Base-by-base conservation (phyloP, 2,888 invertebrate species). In the Dioctria linearis region DNA sequence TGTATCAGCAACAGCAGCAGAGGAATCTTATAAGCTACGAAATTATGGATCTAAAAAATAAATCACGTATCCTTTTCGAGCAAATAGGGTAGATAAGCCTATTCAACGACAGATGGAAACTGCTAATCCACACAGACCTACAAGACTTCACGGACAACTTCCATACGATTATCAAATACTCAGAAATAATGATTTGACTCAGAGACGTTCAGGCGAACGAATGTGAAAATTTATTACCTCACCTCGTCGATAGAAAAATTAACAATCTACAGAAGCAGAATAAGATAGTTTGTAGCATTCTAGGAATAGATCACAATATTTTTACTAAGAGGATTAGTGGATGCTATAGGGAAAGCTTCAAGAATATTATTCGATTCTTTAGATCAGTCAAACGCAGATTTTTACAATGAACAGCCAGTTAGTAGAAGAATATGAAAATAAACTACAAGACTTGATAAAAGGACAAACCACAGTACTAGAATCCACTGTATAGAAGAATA, bases 401-500 rank as follows among this genome's bases (percentile, higher is more conserved):
- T 4, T 11, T 57, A 57, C 13, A 4, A 57, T 57, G 13, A 57
- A n/a, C 57, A 57, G 57, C 4, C 4, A 61, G n/a, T 61, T 61
- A 61, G 25, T 61, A 6, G 61, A 61, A 37, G 61, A 61, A 61
- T 25, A 61, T 61, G 61, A 5, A 46, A n/a, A n/a, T n/a, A n/a
- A n/a, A n/a, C n/a, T n/a, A n/a, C n/a, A n/a, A n/a, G n/a, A n/a
- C n/a, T n/a, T n/a, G n/a, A n/a, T n/a, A n/a, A n/a, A n/a, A n/a
- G n/a, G n/a, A n/a, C n/a, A n/a, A n/a, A n/a, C n/a, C n/a, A n/a
- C n/a, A n/a, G n/a, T n/a, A n/a, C 46, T 46, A 46, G 46, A 46
- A 46, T 46, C 46, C 8, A 46, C 46, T n/a, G n/a, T 5, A 8
- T 46, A 46, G 46, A 46, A 46, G 46, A 46, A 46, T 46, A 46